Conservation (phyloP, 92 coral and sea anemone genomes). For the Meandrina meandrites region DNA sequence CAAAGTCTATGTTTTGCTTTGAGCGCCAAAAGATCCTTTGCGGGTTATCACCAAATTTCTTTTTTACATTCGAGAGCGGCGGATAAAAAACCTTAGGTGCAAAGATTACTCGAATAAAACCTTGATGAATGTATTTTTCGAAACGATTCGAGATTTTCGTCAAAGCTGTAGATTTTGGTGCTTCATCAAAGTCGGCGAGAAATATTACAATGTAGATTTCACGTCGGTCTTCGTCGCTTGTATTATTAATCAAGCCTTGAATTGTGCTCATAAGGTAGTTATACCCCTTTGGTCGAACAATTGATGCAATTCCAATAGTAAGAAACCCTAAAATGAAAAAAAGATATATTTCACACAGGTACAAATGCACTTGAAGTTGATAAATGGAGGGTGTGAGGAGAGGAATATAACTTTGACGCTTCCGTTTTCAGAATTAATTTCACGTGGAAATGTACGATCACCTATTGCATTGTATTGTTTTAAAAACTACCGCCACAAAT, state of each 20-base stretch:
- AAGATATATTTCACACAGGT: no score
- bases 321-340: slow-evolving; percentile 27
- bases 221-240: slow-evolving; percentile 23
- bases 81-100: slow-evolving; percentile 62
- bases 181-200: slow-evolving; percentile 51
- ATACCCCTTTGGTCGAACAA: slow-evolving; percentile 22
- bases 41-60: slow-evolving; percentile 57
- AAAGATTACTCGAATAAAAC: slow-evolving; percentile 58
- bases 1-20: slow-evolving; percentile 72
- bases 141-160: slow-evolving; percentile 6
- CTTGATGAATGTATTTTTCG: slow-evolving; percentile 19
- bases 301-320: slow-evolving; percentile 59
- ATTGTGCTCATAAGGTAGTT: slow-evolving; percentile 38
- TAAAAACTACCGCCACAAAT: no score
- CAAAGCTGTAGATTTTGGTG: background rate
- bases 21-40: slow-evolving; percentile 71
- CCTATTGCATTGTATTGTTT: no score
- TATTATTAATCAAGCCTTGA: slow-evolving; percentile 23
- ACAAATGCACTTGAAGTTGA: no score
- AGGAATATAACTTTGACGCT: no score
- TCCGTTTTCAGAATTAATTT: no score
- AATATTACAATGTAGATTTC: slow-evolving; percentile 46
- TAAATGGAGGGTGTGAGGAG: no score
- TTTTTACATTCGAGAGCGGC: slow-evolving; percentile 52
- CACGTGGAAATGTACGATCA: no score